These are phyloP conservation scores for Eupeodes corollae DNA, from an alignment of 1,140 invertebrate genomes.

Conservation along the genomic window DNA sequence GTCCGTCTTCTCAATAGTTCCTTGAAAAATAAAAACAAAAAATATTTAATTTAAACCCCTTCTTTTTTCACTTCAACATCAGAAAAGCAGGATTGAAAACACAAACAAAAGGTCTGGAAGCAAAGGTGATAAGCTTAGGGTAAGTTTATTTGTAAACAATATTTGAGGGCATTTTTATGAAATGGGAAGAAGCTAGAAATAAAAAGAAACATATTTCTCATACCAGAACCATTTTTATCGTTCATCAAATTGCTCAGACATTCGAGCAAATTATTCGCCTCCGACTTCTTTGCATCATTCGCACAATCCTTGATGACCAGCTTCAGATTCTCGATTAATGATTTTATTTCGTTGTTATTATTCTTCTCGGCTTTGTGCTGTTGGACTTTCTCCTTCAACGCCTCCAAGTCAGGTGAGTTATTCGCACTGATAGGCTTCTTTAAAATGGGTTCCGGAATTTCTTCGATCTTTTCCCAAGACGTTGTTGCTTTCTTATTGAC, in stretches of 20 bases:
- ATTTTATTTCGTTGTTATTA: slow-evolving; percentile 4
- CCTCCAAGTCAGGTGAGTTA: slow-evolving; percentile 1
- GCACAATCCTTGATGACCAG: slow-evolving; percentile 2
- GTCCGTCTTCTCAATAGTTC: neutral
- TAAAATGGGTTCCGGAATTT: neutral
- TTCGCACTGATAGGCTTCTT: neutral
- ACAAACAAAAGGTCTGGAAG: too few relatives aligned
- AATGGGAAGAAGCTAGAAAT: too few relatives aligned
- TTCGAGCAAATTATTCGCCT: slow-evolving; percentile 6
- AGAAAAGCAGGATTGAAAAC: too few relatives aligned
- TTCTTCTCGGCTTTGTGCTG: neutral
- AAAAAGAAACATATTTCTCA: too few relatives aligned
- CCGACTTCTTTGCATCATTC: slow-evolving; percentile 1
- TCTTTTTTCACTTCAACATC: too few relatives aligned
- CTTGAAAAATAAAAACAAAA: too few relatives aligned
- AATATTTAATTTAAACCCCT: too few relatives aligned
- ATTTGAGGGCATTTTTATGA: too few relatives aligned
- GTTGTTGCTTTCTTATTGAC: neutral
- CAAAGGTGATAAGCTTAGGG: too few relatives aligned
- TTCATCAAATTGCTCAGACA: slow-evolving; percentile 1
- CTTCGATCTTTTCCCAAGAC: neutral
- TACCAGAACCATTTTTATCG: too few relatives aligned
- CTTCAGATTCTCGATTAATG: slow-evolving; percentile 8
- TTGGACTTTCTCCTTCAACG: slow-evolving; percentile 4
- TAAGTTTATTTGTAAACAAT: too few relatives aligned